Conservation (phyloP, 1,140 invertebrate genomes). For the Bicyclus anynana region DNA sequence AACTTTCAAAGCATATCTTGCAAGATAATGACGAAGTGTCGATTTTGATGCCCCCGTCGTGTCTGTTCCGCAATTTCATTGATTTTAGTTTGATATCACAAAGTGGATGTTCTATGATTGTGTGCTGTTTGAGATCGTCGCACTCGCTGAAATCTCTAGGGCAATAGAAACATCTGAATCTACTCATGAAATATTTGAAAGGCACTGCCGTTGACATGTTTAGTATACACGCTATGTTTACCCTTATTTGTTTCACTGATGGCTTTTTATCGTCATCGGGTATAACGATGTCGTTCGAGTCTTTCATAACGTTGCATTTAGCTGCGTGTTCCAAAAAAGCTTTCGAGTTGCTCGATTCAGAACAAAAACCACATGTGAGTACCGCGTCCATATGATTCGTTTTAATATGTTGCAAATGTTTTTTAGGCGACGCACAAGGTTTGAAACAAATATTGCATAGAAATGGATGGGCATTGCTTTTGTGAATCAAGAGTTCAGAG, state of each 20-base stretch:
- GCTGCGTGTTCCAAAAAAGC: conserved; percentile 6
- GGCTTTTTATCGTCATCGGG: conserved; percentile 3
- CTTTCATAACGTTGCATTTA: conserved; percentile 5
- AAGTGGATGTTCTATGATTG: conserved; percentile 44
- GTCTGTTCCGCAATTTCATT: conserved; percentile 55
- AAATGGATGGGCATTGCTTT: conserved; percentile 6
- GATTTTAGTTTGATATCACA: conserved; percentile 52
- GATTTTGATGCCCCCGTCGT: conserved; percentile 49
- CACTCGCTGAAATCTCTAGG: conserved; percentile 53
- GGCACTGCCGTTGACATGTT: conserved; percentile 62
- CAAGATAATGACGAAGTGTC: conserved; percentile 48
- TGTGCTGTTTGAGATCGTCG: conserved; percentile 52
- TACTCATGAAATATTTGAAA: conserved; percentile 52
- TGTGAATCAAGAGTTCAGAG: conserved; percentile 18
- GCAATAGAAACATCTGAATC: conserved; percentile 59
- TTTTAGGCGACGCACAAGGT: conserved; percentile 1
- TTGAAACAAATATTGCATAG: conserved; percentile 16
- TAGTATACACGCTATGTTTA: conserved; percentile 54
- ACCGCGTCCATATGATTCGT: not conserved
- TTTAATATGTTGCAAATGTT: conserved; percentile 16
- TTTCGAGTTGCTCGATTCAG: not conserved
- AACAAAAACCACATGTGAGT: conserved; percentile 16
- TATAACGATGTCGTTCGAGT: not conserved
- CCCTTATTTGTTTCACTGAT: conserved; percentile 40
- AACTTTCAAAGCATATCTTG: conserved; percentile 42